Conservation (phyloP, 2,797 vertebrate genomes). For the Enteromius viviparus region DNA sequence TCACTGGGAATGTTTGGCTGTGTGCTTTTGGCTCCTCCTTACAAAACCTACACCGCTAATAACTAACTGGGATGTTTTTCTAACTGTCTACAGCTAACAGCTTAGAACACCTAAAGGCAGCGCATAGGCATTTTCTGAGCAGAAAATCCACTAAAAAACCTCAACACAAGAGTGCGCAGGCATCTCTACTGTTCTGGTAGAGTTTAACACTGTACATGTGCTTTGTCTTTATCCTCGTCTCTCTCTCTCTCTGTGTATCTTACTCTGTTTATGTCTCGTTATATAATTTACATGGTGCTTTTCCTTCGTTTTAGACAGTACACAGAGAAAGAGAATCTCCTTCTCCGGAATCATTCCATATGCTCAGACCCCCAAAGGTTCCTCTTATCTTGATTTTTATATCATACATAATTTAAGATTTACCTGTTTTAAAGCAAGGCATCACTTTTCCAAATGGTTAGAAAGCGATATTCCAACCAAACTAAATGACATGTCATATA, state of each 20-base stretch:
- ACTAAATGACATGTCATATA: neutral
- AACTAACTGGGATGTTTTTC: slow-evolving; percentile 51
- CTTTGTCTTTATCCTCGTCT: slow-evolving; percentile 63
- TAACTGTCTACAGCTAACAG: slow-evolving; percentile 16
- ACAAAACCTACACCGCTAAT: slow-evolving; percentile 5
- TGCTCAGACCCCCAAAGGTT: slow-evolving; percentile 99
- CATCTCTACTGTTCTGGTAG: slow-evolving; percentile 64
- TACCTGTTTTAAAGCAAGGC: slow-evolving; percentile 40
- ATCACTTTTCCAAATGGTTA: slow-evolving; percentile 70
- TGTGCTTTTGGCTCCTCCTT: slow-evolving; percentile 46
- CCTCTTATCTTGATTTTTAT: slow-evolving; percentile 83
- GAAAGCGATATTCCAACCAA: slow-evolving; percentile 48
- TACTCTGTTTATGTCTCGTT: slow-evolving; percentile 60
- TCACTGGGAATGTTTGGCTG: slow-evolving; percentile 69
- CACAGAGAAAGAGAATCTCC: slow-evolving; percentile 99
- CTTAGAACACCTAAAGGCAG: slow-evolving; percentile 18
- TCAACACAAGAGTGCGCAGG: slow-evolving; percentile 45
- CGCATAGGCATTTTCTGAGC: slow-evolving; percentile 56
- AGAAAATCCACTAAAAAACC: slow-evolving; percentile 72
- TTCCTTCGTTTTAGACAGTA: slow-evolving; percentile 99
- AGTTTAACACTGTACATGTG: slow-evolving; percentile 44
- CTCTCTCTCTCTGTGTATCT: slow-evolving; percentile 64
- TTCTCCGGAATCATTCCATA: slow-evolving; percentile 99
- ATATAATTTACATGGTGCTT: slow-evolving; percentile 86
- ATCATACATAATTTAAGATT: slow-evolving; percentile 64